Percentiles rank a stretch among this genome's conserved stretches.
Evolutionary conservation across 53 echinoderm and acorn worm species (phyloP).

Genomic region (Actinopyga echinites): DNA sequence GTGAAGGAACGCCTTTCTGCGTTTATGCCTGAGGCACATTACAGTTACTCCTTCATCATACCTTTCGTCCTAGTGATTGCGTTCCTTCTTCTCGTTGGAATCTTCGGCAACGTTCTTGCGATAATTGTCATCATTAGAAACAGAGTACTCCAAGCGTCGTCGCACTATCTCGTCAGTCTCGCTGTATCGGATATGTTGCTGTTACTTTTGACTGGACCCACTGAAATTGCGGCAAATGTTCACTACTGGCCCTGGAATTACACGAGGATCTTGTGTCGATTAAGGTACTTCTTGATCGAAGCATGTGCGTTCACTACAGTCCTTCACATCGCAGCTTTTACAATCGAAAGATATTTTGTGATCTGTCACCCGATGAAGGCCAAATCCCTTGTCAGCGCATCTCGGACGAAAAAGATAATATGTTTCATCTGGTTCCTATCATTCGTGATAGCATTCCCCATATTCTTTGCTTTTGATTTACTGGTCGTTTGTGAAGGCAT

Average conservation of each 20-base stretch:
- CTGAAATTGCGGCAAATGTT: conserved; percentile 73
- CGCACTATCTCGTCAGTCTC: conserved; percentile 88
- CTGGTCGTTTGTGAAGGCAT: conserved; percentile 49
- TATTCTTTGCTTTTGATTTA: conserved; percentile 67
- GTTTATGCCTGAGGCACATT: conserved; percentile 56
- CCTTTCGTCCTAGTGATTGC: conserved; percentile 71
- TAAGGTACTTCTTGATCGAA: conserved; percentile 84
- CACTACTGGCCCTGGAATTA: conserved; percentile 92
- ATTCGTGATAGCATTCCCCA: conserved; percentile 71
- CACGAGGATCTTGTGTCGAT: conserved; percentile 72
- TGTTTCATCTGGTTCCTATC: conserved; percentile 77
- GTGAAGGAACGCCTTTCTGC: conserved; percentile 25
- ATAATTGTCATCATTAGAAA: conserved; percentile 84
- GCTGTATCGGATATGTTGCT: conserved; percentile 88
- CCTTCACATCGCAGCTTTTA: conserved; percentile 68
- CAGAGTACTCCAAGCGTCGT: conserved; percentile 82
- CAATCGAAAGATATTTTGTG: conserved; percentile 70
- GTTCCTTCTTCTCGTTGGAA: conserved; percentile 62
- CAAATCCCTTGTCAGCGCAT: conserved; percentile 55
- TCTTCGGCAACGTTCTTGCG: conserved; percentile 86
- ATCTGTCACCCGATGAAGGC: conserved; percentile 78
- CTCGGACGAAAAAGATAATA: conserved; percentile 85
- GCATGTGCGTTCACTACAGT: conserved; percentile 88
- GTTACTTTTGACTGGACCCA: conserved; percentile 79
- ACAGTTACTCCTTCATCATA: conserved; percentile 57